Percentiles rank a stretch among this genome's conserved stretches.
These are phyloP conservation scores for Gastrophryne carolinensis DNA, from an alignment of 2,797 vertebrate species.

Conservation along the genomic window DNA sequence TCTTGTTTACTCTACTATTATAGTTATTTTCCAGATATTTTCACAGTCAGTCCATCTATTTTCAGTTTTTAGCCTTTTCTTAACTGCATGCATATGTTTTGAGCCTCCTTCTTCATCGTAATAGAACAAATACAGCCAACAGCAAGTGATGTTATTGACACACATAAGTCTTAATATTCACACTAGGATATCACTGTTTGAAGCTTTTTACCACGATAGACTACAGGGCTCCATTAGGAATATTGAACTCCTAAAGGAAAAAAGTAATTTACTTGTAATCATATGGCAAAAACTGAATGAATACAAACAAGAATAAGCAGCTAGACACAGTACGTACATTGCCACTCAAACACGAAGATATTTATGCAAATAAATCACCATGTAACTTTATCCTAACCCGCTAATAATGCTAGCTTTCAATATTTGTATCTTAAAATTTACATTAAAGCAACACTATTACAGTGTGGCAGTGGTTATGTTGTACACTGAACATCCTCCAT, in stretches of 20 bases:
- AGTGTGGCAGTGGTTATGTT: too few species aligned
- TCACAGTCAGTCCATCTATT: not conserved
- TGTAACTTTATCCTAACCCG: too few species aligned
- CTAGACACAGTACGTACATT: too few species aligned
- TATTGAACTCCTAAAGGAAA: not conserved
- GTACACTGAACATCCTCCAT: too few species aligned
- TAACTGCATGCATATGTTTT: not conserved
- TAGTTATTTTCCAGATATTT: not conserved
- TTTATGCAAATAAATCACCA: too few species aligned
- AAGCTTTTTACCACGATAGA: not conserved
- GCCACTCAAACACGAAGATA: too few species aligned
- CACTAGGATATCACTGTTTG: not conserved
- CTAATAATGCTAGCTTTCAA: too few species aligned
- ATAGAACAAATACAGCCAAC: not conserved
- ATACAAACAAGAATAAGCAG: not conserved
- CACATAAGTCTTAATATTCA: not conserved
- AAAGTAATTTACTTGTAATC: not conserved
- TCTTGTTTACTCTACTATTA: not conserved
- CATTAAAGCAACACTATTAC: too few species aligned
- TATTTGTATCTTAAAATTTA: too few species aligned
- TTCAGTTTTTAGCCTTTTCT: not conserved
- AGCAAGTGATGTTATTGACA: not conserved
- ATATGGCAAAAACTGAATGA: not conserved
- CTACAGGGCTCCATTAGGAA: not conserved
- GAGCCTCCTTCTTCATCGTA: not conserved